Base-by-base conservation (phyloP, 2,797 vertebrate species). In the Prionace glauca region DNA sequence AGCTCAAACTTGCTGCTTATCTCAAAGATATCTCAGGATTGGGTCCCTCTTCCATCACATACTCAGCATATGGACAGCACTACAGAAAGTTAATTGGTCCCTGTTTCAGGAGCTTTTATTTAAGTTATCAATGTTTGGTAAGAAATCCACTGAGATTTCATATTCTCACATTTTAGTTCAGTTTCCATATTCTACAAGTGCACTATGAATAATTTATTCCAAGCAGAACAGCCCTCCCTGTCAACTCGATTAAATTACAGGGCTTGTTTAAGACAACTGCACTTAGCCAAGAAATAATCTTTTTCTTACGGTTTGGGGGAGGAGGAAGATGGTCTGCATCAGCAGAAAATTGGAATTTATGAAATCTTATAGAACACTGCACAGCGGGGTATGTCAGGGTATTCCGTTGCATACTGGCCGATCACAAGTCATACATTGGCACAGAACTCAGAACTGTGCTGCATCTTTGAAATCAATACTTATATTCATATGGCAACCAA, bases 91-190 rank as follows among this genome's bases (percentile, higher is more conserved):
- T 45, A 41, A 32, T 1, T 67, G 14, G 29, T 36, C 32, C 62
- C 67, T 67, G n/a, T n/a, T 91, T n/a, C 88, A 36, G 16, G 88
- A 65, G 60, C 32, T 91, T 88, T 74, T n/a, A 65, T 62, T 91
- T 91, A 84, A 84, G 88, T 67, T 65, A 67, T 91, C 62, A 91
- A 91, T 91, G 18, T 67, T 91, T 91, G 32, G 36, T 91, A 36
- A 67, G 88, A 91, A 67, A 36, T 91, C 88, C 60, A 67, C 32
- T 36, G 32, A 91, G 29, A 20, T 65, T 91, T 91, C 16, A 65
- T 91, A 91, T n/a, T 67, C 60, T 91, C 32, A 32, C 88, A 36
- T 65, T 62, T 91, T n/a, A 62, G 18, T 20, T 65, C 60, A 3
- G 32, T 67, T 65, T 91, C 32, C 18, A 67, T 91, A 67, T 65